These are phyloP conservation scores for Emberiza fucata DNA, from an alignment of 2,113 vertebrate genomes.

Conservation along the genomic window DNA sequence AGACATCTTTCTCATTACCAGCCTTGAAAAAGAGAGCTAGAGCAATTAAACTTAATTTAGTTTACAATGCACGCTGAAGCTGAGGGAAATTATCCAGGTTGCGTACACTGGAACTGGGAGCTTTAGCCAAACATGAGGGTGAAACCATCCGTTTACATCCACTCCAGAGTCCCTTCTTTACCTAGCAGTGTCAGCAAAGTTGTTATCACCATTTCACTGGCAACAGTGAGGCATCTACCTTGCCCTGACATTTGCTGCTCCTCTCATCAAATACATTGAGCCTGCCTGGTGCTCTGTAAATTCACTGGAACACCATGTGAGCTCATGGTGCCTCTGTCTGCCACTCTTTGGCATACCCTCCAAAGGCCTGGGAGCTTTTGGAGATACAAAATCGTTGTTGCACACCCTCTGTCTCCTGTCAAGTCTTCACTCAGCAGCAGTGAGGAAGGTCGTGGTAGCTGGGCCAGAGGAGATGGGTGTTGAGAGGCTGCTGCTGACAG, in stretches of 20 bases:
- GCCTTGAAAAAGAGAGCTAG: neutral
- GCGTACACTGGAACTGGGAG: neutral
- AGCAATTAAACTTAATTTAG: neutral
- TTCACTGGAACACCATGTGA: neutral
- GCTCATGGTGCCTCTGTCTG: neutral
- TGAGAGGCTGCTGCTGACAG: conserved; percentile 10
- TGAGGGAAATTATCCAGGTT: neutral
- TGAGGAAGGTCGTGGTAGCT: neutral
- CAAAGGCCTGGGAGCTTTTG: neutral
- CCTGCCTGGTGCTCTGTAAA: accelerated
- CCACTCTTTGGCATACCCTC: neutral
- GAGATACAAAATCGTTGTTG: neutral
- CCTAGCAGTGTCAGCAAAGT: neutral
- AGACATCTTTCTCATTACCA: neutral
- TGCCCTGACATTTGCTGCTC: accelerated
- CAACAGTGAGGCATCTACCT: accelerated
- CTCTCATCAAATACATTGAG: neutral
- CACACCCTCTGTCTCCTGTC: neutral
- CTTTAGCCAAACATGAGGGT: neutral
- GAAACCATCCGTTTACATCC: neutral
- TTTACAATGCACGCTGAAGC: neutral
- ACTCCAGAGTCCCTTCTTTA: neutral
- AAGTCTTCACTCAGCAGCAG: neutral
- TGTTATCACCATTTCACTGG: neutral
- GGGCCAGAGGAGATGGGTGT: neutral